Percentiles rank a stretch among this genome's conserved stretches.
Evolutionary conservation across 2,888 invertebrate genomes (phyloP).

Genomic region (Gandaritis pyraliata): DNA sequence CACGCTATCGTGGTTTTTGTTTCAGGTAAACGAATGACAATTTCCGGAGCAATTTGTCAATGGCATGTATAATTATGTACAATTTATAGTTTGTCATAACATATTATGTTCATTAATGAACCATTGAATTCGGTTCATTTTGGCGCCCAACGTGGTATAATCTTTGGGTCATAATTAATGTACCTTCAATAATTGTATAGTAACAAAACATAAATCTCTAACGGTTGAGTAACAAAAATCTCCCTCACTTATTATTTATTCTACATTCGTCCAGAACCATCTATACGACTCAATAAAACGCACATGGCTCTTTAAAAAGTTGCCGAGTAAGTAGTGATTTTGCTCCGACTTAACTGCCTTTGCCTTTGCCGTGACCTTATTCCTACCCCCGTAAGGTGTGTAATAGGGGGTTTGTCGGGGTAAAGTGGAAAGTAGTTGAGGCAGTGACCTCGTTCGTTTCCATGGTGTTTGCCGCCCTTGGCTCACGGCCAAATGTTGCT

Average conservation of each 20-base stretch:
- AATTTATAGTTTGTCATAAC: too few species aligned
- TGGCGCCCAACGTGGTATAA: conserved; percentile 1
- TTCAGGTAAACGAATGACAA: conserved; percentile 40
- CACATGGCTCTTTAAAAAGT: conserved; percentile 51
- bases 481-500: conserved; percentile 60
- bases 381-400: conserved; percentile 35
- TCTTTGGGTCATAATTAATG: neutral
- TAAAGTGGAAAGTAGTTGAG: conserved; percentile 40
- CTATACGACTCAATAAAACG: conserved; percentile 45
- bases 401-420: conserved; percentile 29
- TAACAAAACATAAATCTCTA: conserved; percentile 5
- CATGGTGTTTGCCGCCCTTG: conserved; percentile 58
- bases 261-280: conserved; percentile 26
- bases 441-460: conserved; percentile 58
- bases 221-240: conserved; percentile 21
- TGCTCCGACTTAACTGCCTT: conserved; percentile 14
- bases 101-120: too few species aligned
- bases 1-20: conserved; percentile 36
- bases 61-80: conserved; percentile 1
- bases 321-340: conserved; percentile 39
- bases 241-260: conserved; percentile 26
- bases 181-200: too few species aligned
- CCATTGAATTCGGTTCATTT: neutral
- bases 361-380: conserved; percentile 29
- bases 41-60: conserved; percentile 11